Conservation (phyloP, 1,140 invertebrate genomes). For the Antheraea mylitta region DNA sequence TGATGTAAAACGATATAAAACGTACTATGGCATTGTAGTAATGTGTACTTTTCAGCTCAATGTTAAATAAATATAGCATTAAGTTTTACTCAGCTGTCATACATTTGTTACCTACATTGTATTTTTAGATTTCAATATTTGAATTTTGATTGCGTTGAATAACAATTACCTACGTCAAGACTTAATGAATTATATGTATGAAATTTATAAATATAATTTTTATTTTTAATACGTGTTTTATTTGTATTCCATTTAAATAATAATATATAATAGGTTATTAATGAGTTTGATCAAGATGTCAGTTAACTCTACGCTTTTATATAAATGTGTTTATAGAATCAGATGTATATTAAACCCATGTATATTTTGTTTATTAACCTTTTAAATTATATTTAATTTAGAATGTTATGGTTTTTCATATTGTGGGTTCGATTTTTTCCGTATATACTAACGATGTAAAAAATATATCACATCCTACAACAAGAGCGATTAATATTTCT, state of each 20-base stretch:
- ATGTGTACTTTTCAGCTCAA: background rate
- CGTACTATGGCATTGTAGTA: background rate
- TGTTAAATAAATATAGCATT: background rate
- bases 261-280: background rate
- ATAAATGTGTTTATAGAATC: too few relatives aligned
- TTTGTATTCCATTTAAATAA: background rate
- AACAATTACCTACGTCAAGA: background rate
- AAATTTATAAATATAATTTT: slow-evolving; percentile 5
- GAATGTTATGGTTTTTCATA: too few relatives aligned
- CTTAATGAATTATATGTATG: slow-evolving; percentile 1
- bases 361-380: too few relatives aligned
- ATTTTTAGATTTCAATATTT: slow-evolving; percentile 2
- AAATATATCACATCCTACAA: too few relatives aligned
- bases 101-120: background rate
- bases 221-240: slow-evolving; percentile 12
- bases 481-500: too few relatives aligned
- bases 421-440: too few relatives aligned
- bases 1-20: background rate
- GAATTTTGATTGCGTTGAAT: background rate
- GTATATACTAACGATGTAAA: too few relatives aligned
- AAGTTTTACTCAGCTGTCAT: background rate
- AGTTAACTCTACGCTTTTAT: too few relatives aligned
- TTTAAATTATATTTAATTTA: too few relatives aligned
- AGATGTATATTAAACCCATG: too few relatives aligned
- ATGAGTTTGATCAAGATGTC: too few relatives aligned